Percentiles rank a stretch among this genome's conserved stretches.
Conservation (phyloP, 2,888 invertebrate species). For the Cheilosia urbana region DNA sequence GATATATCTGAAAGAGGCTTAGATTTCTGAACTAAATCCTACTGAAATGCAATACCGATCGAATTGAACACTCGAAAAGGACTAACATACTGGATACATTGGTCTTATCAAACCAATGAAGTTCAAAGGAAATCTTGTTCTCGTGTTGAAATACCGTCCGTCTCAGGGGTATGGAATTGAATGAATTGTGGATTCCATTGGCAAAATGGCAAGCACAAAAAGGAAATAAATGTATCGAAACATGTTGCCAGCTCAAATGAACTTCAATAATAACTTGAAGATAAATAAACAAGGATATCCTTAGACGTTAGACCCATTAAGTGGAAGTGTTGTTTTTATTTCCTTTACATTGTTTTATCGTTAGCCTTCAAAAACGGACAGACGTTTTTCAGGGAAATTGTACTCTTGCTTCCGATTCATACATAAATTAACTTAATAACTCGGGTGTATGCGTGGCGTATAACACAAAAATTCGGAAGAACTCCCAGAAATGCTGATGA, state of each 20-base stretch:
- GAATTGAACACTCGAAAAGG: slow-evolving; percentile 68
- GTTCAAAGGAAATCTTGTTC: slow-evolving; percentile 39
- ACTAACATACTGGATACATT: slow-evolving; percentile 64
- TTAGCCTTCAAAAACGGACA: not conserved
- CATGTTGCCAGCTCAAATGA: slow-evolving; percentile 11
- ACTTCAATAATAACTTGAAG: slow-evolving; percentile 2
- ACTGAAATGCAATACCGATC: slow-evolving; percentile 46
- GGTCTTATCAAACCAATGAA: slow-evolving; percentile 55
- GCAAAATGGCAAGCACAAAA: slow-evolving; percentile 45
- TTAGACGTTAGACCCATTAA: slow-evolving; percentile 29
- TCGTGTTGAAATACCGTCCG: slow-evolving; percentile 15
- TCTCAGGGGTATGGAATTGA: slow-evolving; percentile 19
- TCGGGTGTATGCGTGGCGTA: slow-evolving; percentile 9
- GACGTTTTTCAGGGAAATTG: slow-evolving; percentile 31
- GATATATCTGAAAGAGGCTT: slow-evolving; percentile 18
- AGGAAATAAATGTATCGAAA: slow-evolving; percentile 17
- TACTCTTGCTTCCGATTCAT: slow-evolving; percentile 48
- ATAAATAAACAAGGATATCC: slow-evolving; percentile 26
- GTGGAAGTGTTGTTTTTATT: slow-evolving; percentile 27
- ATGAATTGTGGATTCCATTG: slow-evolving; percentile 66
- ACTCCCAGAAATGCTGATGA: not conserved
- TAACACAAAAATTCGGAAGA: slow-evolving; percentile 13
- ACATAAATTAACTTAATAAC: slow-evolving; percentile 55
- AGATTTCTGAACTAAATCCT: not conserved
- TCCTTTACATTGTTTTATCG: slow-evolving; percentile 18